phyloP scores from a whole-genome alignment of 2,888 invertebrate species.

The Tinea pellionella region DNA sequence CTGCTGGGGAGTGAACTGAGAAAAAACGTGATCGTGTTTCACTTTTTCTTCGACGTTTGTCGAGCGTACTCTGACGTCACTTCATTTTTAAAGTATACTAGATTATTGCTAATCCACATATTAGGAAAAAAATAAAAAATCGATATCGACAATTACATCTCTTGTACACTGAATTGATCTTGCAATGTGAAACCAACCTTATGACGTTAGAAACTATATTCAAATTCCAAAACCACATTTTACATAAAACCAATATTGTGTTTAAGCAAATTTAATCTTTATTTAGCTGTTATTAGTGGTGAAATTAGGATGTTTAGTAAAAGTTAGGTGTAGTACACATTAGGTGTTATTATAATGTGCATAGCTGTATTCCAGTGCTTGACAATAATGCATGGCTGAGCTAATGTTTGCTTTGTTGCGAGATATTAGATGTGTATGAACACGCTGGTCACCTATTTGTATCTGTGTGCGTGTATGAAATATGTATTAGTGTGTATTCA shows the following conservation, averaged over 20 bases:
- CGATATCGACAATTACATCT: too few relatives aligned
- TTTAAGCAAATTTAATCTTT: background rate
- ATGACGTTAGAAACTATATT: background rate
- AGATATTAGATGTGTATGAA: constrained; percentile 24
- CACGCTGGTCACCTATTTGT: background rate
- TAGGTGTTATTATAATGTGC: constrained; percentile 20
- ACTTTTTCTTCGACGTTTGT: too few relatives aligned
- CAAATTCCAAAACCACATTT: too few relatives aligned
- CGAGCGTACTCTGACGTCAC: too few relatives aligned
- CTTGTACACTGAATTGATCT: too few relatives aligned
- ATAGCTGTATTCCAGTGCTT: constrained; percentile 46
- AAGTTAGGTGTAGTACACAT: constrained; percentile 20
- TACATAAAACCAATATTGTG: background rate
- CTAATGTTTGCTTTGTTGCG: constrained; percentile 66
- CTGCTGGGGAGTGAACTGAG: too few relatives aligned
- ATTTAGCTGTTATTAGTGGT: background rate
- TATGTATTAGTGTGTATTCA: constrained; percentile 32
- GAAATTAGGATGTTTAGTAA: constrained; percentile 16
- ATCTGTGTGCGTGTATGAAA: background rate
- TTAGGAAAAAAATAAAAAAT: too few relatives aligned
- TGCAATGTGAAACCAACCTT: background rate
- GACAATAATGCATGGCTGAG: constrained; percentile 68
- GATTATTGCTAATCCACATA: too few relatives aligned
- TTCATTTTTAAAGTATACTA: too few relatives aligned
- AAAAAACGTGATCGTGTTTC: too few relatives aligned